Evolutionary conservation across 92 coral and sea anemone species (phyloP), one percentile per base, ranked within the genome.

Genomic region (Zoanthus sociatus): DNA sequence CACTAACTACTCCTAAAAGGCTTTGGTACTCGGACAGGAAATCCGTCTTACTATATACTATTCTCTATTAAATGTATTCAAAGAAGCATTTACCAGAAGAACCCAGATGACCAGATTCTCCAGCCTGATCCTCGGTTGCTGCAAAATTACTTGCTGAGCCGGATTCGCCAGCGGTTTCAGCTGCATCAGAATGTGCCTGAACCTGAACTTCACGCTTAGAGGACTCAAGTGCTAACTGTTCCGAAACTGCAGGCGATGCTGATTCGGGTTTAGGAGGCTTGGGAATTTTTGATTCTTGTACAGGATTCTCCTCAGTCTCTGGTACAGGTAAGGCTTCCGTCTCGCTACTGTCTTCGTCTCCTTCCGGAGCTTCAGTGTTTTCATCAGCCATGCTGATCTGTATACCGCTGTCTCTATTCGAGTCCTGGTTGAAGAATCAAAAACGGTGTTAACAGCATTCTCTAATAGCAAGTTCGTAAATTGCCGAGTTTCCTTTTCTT

Each of bases 121-220:
- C 84, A 0, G 58, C 74, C 53, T 79, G 84, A 30, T 91, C 81
- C 0, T 32, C 78, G 6, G 79, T 7, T 6, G 82, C 64, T 20
- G 26, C 93, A 47, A 86, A 71, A 45, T 78, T 20, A 76, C 78
- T 73, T 60, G 81, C 89, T 63, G 84, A 64, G 15, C 78, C 84
- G 15, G 88, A 84, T 44, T 91, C 92, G 16, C 86, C 86, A 37
- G 91, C 45, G 47, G 71, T 37, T 18, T 88, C 78, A n/a, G 9
- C 78, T 30, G 86, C 73, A 0, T 78, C 87, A 6, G 84, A 10
- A 10, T 70, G 87, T 16, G 78, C 17, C 26, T 32, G 77, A 64
- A 71, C 84, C 17, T 88, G 76, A 14, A 55, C 83, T n/a, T 82
- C 79, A 48, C 83, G 74, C 44, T 82, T 69, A 7, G 87, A 20